Percentiles rank a stretch among this genome's conserved stretches.
phyloP scores from a whole-genome alignment of 2,797 vertebrate genomes.

The Simalia tracyae region DNA sequence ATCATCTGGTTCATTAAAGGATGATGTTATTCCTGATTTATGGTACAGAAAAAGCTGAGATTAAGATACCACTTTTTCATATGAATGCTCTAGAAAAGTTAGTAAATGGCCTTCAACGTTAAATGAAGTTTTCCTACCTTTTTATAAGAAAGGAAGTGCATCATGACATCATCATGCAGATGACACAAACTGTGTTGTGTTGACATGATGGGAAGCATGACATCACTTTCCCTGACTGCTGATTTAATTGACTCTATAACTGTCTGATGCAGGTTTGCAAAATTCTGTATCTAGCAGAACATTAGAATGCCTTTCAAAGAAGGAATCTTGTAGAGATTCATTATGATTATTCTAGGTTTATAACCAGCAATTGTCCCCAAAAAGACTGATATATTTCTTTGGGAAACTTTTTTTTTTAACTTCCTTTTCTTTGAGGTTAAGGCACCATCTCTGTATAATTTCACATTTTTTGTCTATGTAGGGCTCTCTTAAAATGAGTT shows the following conservation, averaged over 20 bases:
- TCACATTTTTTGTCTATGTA: neutral
- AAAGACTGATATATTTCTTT: conserved; percentile 19
- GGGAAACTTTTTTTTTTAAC: neutral
- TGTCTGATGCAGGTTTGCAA: neutral
- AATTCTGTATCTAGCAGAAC: conserved; percentile 4
- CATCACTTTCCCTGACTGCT: neutral
- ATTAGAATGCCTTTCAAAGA: neutral
- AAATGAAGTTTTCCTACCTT: neutral
- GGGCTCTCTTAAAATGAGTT: neutral
- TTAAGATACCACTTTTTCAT: neutral
- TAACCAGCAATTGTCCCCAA: neutral
- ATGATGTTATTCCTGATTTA: neutral
- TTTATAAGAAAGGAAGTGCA: neutral
- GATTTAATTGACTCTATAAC: neutral
- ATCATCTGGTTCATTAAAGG: neutral
- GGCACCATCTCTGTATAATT: neutral
- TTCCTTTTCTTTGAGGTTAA: neutral
- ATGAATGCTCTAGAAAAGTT: neutral
- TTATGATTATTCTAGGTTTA: neutral
- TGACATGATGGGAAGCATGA: neutral
- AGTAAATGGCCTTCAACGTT: neutral
- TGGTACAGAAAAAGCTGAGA: neutral
- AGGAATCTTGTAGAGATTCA: conserved; percentile 6
- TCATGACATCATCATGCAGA: neutral
- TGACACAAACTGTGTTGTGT: neutral